Evolutionary conservation across 2,888 invertebrate species (phyloP), one percentile per base, ranked within the genome.

Genomic region (Scaptomyza cyrtandrae): DNA sequence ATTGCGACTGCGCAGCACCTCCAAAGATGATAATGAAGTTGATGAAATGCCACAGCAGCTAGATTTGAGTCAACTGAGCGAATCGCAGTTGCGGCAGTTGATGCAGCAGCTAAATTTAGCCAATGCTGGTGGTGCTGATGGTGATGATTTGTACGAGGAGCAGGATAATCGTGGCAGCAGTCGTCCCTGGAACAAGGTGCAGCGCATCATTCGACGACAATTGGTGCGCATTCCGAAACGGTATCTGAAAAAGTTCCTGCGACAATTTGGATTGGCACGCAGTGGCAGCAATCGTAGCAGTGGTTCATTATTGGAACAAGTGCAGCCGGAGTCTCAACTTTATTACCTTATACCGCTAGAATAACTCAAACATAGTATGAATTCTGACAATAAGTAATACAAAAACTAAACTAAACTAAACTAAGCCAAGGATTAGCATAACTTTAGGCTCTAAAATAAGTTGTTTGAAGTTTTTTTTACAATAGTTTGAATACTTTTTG

Each of bases 131-230:
- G 39, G 3, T 39, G 10, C 55, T 16, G 49, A 44, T 39, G 9
- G 6, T 39, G 13, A 14, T 9, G 39, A 14, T 1, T 2, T 9
- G 7, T 49, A 35, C 5, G 19, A 50, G 6, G 72, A 63, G 0
- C 75, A 80, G 9, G 80, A 81, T 16, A 41, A 74, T 58, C 72
- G 88, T 0, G 86, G 84, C 14, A 74, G 64, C 54, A 75, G 75
- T 35, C 75, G 86, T 0, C 88, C 86, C 11, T 88, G 89, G 89
- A 80, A 75, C 29, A 74, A 64, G 46, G 63, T 89, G 16, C 82
- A 86, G 46, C 80, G 88, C 14, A 78, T 89, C 29, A 71, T 88
- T 1, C 67, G 71, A 0, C 77, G 89, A 1, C 89, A 88, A 39
- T 27, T 88, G 58, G 63, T 86, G 10, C 77, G 80, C 35, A 61